Base-by-base conservation (phyloP, 1,140 invertebrate genomes). In the Charaxes varanes region DNA sequence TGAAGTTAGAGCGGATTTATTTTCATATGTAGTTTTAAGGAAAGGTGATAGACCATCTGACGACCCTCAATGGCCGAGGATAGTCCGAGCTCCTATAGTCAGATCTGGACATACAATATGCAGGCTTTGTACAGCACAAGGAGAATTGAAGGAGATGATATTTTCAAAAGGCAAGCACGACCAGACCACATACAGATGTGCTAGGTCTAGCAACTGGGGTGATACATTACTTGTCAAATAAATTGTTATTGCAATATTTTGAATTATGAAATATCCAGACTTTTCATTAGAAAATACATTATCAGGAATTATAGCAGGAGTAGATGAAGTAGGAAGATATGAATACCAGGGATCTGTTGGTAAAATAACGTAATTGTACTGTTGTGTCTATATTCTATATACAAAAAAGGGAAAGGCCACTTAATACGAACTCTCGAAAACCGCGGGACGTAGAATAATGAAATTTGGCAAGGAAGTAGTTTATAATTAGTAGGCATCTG, bases 21-120 rank as follows among this genome's bases (percentile, higher is more conserved):
- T 88, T 74, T 91, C 89, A 4, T 96, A 94, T 71, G 83, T 95
- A 0, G 88, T 97, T 26, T 70, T 96, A 10, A 91, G 89, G 65
- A 95, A 94, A 89, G 93, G 93, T 78, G 67, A 59, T 1, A 68
- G 69, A n/a, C 87, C 70, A 11, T 8, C 69, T 17, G 77, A 87
- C 55, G 54, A 77, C 32, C 55, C 84, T 2, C 73, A 87, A 13
- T 97, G 94, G 94, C 93, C 94, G 0, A 85, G 94, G 40, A 71
- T 96, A 31, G 89, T 97, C 0, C 66, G 89, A 41, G 87, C 90
- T 13, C 87, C 88, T 1, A 65, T 93, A 21, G 76, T 88, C 6
- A 85, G 89, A 30, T 87, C 88, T 0, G 89, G 87, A 41, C 93
- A 95, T 65, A 85, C 87, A 0, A 87, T 94, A 57, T 97, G 94